phyloP scores from a whole-genome alignment of 2,113 vertebrate species.

The Todiramphus chloris region DNA sequence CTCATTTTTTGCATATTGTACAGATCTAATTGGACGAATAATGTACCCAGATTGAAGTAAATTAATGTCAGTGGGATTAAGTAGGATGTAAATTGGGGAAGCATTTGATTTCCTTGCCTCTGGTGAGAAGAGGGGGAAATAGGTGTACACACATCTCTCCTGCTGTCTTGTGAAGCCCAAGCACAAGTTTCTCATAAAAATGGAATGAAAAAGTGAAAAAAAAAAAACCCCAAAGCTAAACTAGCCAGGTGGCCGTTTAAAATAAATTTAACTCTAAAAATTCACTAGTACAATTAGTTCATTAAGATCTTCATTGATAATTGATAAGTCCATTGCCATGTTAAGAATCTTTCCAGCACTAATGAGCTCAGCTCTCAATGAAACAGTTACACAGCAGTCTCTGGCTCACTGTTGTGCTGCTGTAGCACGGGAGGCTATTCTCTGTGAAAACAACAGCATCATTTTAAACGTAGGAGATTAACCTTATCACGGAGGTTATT shows the following conservation, averaged over 20 bases:
- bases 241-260: background rate
- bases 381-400: background rate
- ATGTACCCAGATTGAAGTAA: constrained; percentile 23
- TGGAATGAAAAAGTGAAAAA: background rate
- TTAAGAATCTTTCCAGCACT: background rate
- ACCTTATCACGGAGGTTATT: background rate
- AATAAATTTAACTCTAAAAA: background rate
- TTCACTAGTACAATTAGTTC: background rate
- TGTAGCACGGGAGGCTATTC: background rate
- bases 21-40: constrained; percentile 2
- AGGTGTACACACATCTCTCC: background rate
- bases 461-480: background rate
- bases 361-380: background rate
- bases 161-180: background rate
- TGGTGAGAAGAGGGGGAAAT: background rate
- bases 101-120: constrained; percentile 16
- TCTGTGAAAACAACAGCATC: accelerated
- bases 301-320: background rate
- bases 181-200: background rate
- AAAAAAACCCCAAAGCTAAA: background rate
- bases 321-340: background rate
- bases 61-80: constrained; percentile 2
- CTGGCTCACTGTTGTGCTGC: background rate
- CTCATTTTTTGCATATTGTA: background rate
- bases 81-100: background rate